Base-by-base conservation (phyloP, 1,140 invertebrate species). In the Calliphora vicina region DNA sequence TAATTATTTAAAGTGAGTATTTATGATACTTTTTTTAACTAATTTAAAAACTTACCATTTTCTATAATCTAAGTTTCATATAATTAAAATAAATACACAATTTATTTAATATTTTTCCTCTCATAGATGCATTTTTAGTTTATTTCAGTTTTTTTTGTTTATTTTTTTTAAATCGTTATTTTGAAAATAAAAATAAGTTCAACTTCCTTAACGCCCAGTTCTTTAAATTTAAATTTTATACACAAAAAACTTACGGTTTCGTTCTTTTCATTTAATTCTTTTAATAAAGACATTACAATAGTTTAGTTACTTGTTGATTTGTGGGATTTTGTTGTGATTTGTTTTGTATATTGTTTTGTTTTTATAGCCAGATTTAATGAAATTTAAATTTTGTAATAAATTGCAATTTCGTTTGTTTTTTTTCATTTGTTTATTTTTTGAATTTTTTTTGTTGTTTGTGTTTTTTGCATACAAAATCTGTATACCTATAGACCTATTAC, bases 141-240 rank as follows among this genome's bases (percentile, higher is more conserved):
- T 35, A 42, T 72, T 72, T 72, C 35, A 20, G 73, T 76, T 76
- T 76, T 10, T 17, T 42, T 76, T 76, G 43, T 78, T 42, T 42
- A 23, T 78, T 45, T 29, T 76, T 78, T 78, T 78, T 78, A 20
- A 13, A 35, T 74, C 17, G 26, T 15, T 74, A 74, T 74, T 74
- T 35, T 78, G 74, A 78, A 78, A 78, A 78, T 43, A 42, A 78
- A 78, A 78, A 78, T 78, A 78, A 23, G 35, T 78, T 78, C 20
- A 43, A 78, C 35, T 78, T 78, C 74, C 74, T 78, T 78, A 43
- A 78, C 35, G 74, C 74, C 74, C 74, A 78, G 35, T 78, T 78
- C 35, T 43, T 23, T 67, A 67, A 43, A 6, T 78, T 29, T 73
- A 10, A 42, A 42, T 23, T 78, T 78, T 78, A 43, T 78, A 78